Conservation (phyloP, 2,113 vertebrate species). For the human (Homo sapiens) region DNA sequence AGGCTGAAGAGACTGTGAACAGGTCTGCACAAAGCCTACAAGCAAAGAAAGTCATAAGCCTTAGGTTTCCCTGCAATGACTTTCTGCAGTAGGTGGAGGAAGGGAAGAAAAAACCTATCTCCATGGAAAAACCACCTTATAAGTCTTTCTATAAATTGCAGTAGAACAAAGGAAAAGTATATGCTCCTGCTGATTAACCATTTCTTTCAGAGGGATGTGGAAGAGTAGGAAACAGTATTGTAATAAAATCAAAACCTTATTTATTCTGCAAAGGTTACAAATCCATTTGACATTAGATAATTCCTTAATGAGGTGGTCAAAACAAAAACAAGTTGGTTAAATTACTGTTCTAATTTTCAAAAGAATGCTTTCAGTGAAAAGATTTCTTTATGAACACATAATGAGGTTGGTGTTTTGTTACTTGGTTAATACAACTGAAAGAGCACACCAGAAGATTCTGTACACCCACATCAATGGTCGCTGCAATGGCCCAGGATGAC, state of each 20-base stretch:
- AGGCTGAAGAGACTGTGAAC: background rate
- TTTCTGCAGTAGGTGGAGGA: background rate
- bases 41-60: background rate
- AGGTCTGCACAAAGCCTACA: background rate
- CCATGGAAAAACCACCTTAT: background rate
- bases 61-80: background rate
- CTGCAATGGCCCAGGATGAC: background rate
- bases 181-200: background rate
- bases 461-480: too few relatives aligned
- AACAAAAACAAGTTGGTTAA: constrained; percentile 1
- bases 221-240: background rate
- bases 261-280: constrained; percentile 19
- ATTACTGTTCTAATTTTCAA: background rate
- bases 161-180: constrained; percentile 16
- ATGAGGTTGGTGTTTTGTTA: background rate
- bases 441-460: background rate
- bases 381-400: background rate
- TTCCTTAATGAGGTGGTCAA: background rate
- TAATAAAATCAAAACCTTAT: constrained; percentile 5
- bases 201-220: background rate
- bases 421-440: background rate
- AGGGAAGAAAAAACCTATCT: background rate
- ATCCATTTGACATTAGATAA: background rate
- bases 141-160: background rate
- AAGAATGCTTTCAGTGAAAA: constrained; percentile 22